These are phyloP conservation scores for Dipodomys stephensi DNA, from an alignment of 2,113 vertebrate species.

Conservation along the genomic window DNA sequence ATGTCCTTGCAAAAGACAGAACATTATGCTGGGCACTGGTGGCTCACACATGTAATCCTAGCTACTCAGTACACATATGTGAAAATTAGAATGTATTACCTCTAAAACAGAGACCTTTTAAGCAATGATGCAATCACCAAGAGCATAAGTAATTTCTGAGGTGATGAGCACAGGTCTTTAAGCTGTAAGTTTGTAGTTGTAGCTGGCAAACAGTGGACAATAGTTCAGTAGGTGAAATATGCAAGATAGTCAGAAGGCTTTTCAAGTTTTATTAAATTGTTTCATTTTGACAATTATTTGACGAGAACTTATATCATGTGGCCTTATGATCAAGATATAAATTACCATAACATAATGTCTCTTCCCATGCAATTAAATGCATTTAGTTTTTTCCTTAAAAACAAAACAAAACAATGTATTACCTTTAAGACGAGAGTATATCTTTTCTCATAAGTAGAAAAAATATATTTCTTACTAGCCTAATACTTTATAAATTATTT, in stretches of 20 bases:
- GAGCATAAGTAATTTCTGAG: conserved; percentile 28
- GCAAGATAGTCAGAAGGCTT: not conserved
- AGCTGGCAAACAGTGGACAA: not conserved
- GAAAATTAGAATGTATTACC: conserved; percentile 34
- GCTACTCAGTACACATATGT: conserved; percentile 33
- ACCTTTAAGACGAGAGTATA: not conserved
- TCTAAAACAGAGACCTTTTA: conserved; percentile 31
- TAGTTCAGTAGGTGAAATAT: not conserved
- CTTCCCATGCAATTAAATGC: too few species aligned
- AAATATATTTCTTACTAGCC: conserved; percentile 8
- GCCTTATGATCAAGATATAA: conserved; percentile 17
- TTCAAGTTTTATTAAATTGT: conserved; percentile 27
- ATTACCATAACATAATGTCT: conserved; percentile 15
- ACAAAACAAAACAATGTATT: not conserved
- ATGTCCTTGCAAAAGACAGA: not conserved
- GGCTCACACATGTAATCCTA: too few species aligned
- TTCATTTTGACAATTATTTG: conserved; percentile 8
- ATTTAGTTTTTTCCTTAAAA: not conserved
- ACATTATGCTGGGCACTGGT: not conserved
- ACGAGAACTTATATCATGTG: not conserved
- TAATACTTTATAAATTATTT: conserved; percentile 40
- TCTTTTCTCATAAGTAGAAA: conserved; percentile 20
- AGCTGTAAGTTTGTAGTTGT: conserved; percentile 4
- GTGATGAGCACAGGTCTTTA: conserved; percentile 41
- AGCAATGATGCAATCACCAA: not conserved